Percentiles rank a stretch among this genome's conserved stretches.
Evolutionary conservation across 2,888 invertebrate species (phyloP).

Genomic region (Desoria tigrina): DNA sequence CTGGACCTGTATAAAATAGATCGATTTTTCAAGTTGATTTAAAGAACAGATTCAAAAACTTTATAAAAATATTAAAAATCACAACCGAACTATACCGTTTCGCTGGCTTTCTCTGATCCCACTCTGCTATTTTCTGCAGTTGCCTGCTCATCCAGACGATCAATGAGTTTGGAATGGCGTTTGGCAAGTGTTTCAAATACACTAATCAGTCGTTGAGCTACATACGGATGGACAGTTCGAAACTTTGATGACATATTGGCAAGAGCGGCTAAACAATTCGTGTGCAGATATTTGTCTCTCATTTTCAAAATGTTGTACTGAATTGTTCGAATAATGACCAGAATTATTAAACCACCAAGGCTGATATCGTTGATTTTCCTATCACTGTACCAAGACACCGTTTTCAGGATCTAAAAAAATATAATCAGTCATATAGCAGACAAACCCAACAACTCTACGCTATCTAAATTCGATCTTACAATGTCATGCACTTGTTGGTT

Average conservation of each 20-base stretch:
- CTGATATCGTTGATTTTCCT: conserved; percentile 87
- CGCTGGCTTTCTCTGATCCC: conserved; percentile 46
- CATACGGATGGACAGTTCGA: conserved; percentile 88
- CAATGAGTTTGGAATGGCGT: conserved; percentile 63
- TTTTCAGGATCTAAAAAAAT: conserved; percentile 75
- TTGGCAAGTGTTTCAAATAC: conserved; percentile 88
- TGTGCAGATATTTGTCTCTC: conserved; percentile 95
- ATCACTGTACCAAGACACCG: conserved; percentile 91
- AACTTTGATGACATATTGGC: conserved; percentile 97
- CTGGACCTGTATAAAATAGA: conserved; percentile 70
- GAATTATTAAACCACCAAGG: conserved; percentile 86
- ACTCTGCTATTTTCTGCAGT: conserved; percentile 20
- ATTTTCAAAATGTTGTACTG: conserved; percentile 97
- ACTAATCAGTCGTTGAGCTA: conserved; percentile 89
- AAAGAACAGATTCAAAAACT: conserved; percentile 8
- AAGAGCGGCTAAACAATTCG: conserved; percentile 95
- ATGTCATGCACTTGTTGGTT: conserved; percentile 92
- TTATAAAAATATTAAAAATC: neutral
- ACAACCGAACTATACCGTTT: conserved; percentile 38
- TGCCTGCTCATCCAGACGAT: conserved; percentile 32
- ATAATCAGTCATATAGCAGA: conserved; percentile 17
- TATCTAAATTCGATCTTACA: conserved; percentile 77
- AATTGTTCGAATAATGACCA: conserved; percentile 93
- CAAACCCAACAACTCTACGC: neutral
- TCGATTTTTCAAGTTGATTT: no score